Conservation (phyloP, 2,113 vertebrate genomes). For the Brachypodius melanocephalos region DNA sequence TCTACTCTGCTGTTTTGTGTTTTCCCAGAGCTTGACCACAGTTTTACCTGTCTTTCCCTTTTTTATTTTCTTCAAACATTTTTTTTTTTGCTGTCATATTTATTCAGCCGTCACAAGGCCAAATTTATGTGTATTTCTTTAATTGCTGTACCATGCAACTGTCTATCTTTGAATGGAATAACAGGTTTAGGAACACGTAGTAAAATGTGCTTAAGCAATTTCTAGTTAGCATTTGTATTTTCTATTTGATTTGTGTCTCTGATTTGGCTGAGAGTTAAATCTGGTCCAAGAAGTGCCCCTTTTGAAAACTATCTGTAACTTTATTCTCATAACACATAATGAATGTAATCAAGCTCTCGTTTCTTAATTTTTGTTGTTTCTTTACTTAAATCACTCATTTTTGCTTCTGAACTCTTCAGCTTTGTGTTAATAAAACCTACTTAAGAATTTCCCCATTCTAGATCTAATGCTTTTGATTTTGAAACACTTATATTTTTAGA, state of each 20-base stretch:
- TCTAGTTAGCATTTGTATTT: constrained; percentile 10
- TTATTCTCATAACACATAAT: background rate
- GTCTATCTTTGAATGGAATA: background rate
- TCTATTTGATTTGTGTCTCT: background rate
- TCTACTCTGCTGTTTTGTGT: background rate
- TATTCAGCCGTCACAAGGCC: background rate
- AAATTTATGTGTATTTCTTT: background rate
- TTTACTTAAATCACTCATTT: background rate
- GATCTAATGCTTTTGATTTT: background rate
- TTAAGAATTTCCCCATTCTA: background rate
- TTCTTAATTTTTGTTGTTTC: constrained; percentile 20
- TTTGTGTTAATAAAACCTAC: background rate
- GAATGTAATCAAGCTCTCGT: background rate
- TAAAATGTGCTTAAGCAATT: constrained; percentile 3
- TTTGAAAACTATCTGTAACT: background rate
- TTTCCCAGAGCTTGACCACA: background rate
- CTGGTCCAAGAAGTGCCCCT: background rate
- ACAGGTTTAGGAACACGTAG: background rate
- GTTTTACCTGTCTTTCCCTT: background rate
- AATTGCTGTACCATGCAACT: background rate
- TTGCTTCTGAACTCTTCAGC: background rate
- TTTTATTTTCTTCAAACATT: background rate
- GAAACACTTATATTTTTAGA: background rate
- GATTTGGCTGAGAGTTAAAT: constrained; percentile 1
- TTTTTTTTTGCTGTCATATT: background rate